These are phyloP conservation scores for Bothrops jararaca DNA, from an alignment of 2,113 vertebrate species.

Conservation along the genomic window DNA sequence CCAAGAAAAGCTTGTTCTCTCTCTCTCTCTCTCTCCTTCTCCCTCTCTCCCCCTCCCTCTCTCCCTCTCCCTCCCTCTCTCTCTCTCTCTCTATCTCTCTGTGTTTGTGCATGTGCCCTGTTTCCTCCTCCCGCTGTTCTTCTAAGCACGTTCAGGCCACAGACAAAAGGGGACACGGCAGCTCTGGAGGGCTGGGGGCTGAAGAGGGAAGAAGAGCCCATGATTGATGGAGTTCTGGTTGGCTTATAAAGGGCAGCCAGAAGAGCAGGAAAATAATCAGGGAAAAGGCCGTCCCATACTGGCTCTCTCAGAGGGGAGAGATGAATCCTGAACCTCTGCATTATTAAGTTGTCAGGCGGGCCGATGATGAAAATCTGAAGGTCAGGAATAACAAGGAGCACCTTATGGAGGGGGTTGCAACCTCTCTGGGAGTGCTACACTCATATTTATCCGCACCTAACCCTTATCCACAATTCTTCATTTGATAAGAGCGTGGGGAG, in stretches of 20 bases:
- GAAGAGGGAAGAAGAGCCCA: conserved; percentile 79
- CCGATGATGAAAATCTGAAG: conserved; percentile 99
- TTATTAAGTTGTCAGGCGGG: conserved; percentile 93
- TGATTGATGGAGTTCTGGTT: conserved; percentile 98
- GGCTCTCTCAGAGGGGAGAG: conserved; percentile 83
- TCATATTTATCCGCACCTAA: conserved; percentile 99
- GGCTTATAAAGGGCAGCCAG: conserved; percentile 96
- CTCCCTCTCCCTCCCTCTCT: not conserved
- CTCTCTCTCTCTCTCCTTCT: not conserved
- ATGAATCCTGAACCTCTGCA: conserved; percentile 88
- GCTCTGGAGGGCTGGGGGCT: conserved; percentile 68
- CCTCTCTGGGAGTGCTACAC: conserved; percentile 93
- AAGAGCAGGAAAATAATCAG: conserved; percentile 97
- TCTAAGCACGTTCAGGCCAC: conserved; percentile 50
- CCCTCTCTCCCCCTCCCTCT: no score
- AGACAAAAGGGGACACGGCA: conserved; percentile 79
- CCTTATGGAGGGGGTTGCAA: conserved; percentile 90
- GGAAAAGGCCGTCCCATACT: conserved; percentile 86
- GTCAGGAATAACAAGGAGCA: conserved; percentile 97
- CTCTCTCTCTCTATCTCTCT: no score
- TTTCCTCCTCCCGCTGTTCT: conserved; percentile 33
- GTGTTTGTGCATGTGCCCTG: no score
- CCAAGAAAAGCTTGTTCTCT: not conserved
- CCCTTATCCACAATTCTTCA: conserved; percentile 98
- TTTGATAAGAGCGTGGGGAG: conserved; percentile 91